Conservation (phyloP, 2,113 vertebrate species). For the Psilopsiagon aurifrons region DNA sequence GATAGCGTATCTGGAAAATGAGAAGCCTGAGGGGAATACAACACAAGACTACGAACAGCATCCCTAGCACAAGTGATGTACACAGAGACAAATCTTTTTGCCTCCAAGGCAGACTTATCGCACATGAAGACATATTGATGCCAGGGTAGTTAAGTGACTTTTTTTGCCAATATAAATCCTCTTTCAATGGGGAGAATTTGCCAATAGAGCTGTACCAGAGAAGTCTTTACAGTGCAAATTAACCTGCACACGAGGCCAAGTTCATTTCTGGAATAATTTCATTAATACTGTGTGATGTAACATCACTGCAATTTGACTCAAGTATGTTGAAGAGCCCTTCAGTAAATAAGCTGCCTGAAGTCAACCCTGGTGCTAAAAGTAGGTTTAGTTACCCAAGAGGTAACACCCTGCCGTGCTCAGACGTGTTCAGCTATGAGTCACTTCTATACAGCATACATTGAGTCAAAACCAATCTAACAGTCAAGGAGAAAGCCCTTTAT, state of each 20-base stretch:
- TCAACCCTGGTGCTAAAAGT: slow-evolving; percentile 38
- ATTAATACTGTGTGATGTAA: not conserved
- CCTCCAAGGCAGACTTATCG: not conserved
- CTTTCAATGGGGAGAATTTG: not conserved
- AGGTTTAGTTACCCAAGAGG: slow-evolving; percentile 42
- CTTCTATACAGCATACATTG: not conserved
- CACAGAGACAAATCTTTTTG: not conserved
- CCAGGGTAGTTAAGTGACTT: not conserved
- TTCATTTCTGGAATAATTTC: slow-evolving; percentile 38
- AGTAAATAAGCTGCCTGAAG: slow-evolving; percentile 40
- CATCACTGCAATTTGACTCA: not conserved
- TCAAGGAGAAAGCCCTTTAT: not conserved
- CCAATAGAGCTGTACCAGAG: not conserved
- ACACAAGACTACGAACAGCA: not conserved
- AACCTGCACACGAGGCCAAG: not conserved
- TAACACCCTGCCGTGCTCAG: slow-evolving; percentile 26
- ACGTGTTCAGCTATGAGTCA: slow-evolving; percentile 36
- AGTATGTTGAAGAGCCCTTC: not conserved
- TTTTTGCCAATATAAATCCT: not conserved
- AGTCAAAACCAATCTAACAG: not conserved
- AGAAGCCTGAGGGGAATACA: not conserved
- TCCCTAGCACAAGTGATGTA: not conserved
- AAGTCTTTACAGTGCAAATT: slow-evolving; percentile 36
- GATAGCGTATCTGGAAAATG: not conserved
- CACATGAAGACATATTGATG: not conserved